Evolutionary conservation across 2,113 vertebrate genomes (phyloP).

Genomic region (Pangasianodon hypophthalmus): DNA sequence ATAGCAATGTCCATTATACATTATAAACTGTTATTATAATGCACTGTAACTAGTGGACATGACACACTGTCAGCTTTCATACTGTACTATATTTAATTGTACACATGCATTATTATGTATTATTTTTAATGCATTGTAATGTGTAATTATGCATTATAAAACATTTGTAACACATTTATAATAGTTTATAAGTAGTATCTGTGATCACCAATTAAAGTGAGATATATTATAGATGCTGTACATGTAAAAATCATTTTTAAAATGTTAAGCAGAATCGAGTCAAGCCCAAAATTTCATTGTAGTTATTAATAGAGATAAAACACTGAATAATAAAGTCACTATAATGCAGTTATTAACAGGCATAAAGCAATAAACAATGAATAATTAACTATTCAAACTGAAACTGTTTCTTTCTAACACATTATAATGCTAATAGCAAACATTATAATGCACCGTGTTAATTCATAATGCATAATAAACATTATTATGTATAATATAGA

Average conservation of each 20-base stretch:
- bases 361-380: not conserved
- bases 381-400: not conserved
- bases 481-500: too few relatives aligned
- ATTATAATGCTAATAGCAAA: not conserved
- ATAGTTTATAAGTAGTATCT: not conserved
- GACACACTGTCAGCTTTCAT: not conserved
- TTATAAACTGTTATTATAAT: not conserved
- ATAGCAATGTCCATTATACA: not conserved
- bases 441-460: not conserved
- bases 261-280: not conserved
- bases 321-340: not conserved
- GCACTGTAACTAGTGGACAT: not conserved
- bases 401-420: not conserved
- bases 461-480: not conserved
- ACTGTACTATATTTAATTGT: not conserved
- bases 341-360: not conserved
- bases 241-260: not conserved
- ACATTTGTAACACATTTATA: not conserved
- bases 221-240: not conserved
- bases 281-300: not conserved
- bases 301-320: not conserved
- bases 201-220: not conserved
- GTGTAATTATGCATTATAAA: not conserved
- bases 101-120: not conserved
- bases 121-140: not conserved